Conservation (phyloP, 1,140 invertebrate genomes). For the Heliconius congener region DNA sequence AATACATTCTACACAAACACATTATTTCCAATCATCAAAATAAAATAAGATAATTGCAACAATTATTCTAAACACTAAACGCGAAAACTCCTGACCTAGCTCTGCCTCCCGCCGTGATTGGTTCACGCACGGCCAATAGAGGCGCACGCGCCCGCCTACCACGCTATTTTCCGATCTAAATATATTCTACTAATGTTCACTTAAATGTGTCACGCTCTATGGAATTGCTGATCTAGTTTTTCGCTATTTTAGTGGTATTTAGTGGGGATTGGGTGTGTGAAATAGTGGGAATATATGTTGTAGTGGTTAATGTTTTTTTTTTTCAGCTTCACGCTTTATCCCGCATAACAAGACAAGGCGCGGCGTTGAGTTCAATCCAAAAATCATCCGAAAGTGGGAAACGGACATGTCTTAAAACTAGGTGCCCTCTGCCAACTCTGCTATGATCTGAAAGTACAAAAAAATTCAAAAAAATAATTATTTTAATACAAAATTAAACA, state of each 20-base stretch:
- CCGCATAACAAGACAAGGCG: no score
- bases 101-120: slow-evolving; percentile 62
- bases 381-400: no score
- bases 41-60: neutral
- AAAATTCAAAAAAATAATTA: no score
- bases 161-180: slow-evolving; percentile 65
- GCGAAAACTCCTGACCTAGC: slow-evolving; percentile 62
- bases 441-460: no score
- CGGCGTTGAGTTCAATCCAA: no score
- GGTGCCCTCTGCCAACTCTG: no score
- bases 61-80: slow-evolving; percentile 46
- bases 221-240: neutral
- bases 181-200: slow-evolving; percentile 16
- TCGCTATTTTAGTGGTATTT: neutral
- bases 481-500: no score
- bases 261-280: no score
- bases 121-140: slow-evolving; percentile 60
- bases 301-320: no score
- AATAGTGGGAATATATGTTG: no score
- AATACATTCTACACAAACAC: neutral
- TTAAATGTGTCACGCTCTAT: neutral
- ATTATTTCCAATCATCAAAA: neutral
- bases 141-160: slow-evolving; percentile 65
- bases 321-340: no score
- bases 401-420: no score